A percentile compares a stretch with the other conserved stretches of the same genome.
Conservation (phyloP, 2,113 vertebrate species). For the Bos indicus region DNA sequence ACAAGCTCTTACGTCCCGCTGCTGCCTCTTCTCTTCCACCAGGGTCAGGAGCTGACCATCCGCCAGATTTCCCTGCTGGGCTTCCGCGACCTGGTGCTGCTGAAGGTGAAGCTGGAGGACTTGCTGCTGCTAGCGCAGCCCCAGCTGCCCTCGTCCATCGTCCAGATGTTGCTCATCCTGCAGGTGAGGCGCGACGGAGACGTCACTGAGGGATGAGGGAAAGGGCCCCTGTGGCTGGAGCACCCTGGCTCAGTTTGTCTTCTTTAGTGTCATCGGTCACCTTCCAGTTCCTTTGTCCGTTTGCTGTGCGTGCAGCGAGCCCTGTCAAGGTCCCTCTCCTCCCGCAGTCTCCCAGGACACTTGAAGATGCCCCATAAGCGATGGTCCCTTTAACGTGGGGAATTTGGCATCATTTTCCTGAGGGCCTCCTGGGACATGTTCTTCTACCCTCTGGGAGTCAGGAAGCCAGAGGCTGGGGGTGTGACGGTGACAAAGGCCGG, state of each 20-base stretch:
- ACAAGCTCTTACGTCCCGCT: neutral
- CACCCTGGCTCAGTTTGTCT: neutral
- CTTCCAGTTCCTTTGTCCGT: neutral
- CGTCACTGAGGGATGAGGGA: rapidly evolving
- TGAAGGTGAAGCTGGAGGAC: conserved; percentile 89
- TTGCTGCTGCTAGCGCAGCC: conserved; percentile 79
- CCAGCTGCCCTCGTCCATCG: conserved; percentile 84
- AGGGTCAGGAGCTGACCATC: conserved; percentile 95
- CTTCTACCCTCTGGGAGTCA: neutral
- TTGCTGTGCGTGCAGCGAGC: neutral
- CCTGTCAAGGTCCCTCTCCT: neutral
- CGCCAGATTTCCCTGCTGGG: conserved; percentile 94
- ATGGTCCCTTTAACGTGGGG: neutral
- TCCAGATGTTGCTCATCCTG: conserved; percentile 95
- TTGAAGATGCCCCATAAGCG: rapidly evolving
- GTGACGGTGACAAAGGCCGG: rapidly evolving
- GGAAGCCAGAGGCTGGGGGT: neutral
- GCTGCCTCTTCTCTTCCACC: neutral
- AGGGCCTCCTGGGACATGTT: neutral
- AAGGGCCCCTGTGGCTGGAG: neutral
- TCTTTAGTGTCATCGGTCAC: rapidly evolving
- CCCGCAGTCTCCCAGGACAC: rapidly evolving
- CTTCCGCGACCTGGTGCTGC: conserved; percentile 92
- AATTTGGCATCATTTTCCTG: neutral
- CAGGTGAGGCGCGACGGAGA: conserved; percentile 78